phyloP scores from a whole-genome alignment of 2,797 vertebrate species.

The Tinamus major region DNA sequence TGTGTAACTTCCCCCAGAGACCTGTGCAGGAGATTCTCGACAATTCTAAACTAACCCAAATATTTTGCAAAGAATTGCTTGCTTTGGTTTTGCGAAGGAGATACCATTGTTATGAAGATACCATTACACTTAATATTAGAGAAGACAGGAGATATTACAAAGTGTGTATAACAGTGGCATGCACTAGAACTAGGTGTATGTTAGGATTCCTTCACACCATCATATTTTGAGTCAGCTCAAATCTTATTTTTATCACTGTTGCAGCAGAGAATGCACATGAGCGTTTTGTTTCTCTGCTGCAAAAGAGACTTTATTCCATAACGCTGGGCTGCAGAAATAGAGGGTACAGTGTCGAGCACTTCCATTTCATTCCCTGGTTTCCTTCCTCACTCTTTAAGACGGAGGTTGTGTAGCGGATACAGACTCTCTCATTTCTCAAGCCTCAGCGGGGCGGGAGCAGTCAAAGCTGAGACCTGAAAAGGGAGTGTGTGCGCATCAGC shows the following conservation, averaged over 20 bases:
- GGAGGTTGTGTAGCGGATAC: not conserved
- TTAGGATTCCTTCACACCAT: not conserved
- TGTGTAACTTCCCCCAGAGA: not conserved
- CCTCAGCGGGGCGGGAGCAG: not conserved
- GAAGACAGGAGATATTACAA: not conserved
- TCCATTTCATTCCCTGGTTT: not conserved
- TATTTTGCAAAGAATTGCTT: conserved; percentile 28
- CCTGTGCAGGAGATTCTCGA: not conserved
- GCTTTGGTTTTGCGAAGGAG: conserved; percentile 10
- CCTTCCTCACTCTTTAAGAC: not conserved
- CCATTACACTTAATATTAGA: not conserved
- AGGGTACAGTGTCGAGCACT: not conserved
- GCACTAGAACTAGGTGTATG: not conserved
- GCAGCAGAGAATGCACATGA: not conserved
- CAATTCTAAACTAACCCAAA: conserved; percentile 3
- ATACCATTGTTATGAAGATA: not conserved
- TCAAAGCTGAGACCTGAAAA: conserved; percentile 5
- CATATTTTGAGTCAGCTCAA: conserved; percentile 8
- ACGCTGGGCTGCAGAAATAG: not conserved
- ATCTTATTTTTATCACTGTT: not conserved
- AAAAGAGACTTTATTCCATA: not conserved
- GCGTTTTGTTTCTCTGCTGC: not conserved
- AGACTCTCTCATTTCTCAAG: not conserved
- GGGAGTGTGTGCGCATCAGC: not conserved
- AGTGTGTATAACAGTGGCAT: not conserved